Conservation (phyloP, 1,140 invertebrate species). For the Helicorthomorpha holstii region DNA sequence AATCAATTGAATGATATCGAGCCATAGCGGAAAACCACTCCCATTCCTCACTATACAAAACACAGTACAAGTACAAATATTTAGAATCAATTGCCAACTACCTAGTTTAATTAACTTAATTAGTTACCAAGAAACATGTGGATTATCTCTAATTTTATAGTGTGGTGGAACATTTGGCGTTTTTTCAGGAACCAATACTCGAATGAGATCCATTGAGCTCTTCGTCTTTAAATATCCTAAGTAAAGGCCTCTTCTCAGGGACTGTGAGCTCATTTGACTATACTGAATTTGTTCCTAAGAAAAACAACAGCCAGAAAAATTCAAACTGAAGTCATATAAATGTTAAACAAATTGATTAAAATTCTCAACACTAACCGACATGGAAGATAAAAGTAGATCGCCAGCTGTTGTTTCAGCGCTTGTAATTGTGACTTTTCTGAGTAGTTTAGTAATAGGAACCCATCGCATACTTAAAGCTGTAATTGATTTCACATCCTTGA, state of each 20-base stretch:
- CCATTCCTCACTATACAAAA: slow-evolving; percentile 68
- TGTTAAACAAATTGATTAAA: background rate
- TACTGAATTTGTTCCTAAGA: slow-evolving; percentile 72
- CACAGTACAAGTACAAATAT: no score
- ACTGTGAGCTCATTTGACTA: slow-evolving; percentile 67
- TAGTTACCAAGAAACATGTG: slow-evolving; percentile 87
- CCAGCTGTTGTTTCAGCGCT: slow-evolving; percentile 49
- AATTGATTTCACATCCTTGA: slow-evolving; percentile 55
- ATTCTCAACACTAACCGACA: slow-evolving; percentile 33
- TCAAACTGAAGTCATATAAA: slow-evolving; percentile 16
- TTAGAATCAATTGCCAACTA: no score
- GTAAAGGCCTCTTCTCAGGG: slow-evolving; percentile 70
- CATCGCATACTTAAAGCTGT: slow-evolving; percentile 61
- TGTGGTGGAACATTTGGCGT: slow-evolving; percentile 85
- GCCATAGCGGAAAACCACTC: slow-evolving; percentile 34
- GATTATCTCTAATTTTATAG: slow-evolving; percentile 79
- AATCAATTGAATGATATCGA: slow-evolving; percentile 4
- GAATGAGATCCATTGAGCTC: slow-evolving; percentile 81
- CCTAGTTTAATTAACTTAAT: no score
- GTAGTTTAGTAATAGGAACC: slow-evolving; percentile 62
- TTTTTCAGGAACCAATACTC: slow-evolving; percentile 77
- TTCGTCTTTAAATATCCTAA: slow-evolving; percentile 89
- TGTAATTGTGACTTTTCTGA: slow-evolving; percentile 22
- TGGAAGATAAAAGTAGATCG: slow-evolving; percentile 62
- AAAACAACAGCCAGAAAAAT: slow-evolving; percentile 10